Evolutionary conservation across 2,113 vertebrate genomes (phyloP), one percentile per base, ranked within the genome.

Genomic region (Strix uralensis): DNA sequence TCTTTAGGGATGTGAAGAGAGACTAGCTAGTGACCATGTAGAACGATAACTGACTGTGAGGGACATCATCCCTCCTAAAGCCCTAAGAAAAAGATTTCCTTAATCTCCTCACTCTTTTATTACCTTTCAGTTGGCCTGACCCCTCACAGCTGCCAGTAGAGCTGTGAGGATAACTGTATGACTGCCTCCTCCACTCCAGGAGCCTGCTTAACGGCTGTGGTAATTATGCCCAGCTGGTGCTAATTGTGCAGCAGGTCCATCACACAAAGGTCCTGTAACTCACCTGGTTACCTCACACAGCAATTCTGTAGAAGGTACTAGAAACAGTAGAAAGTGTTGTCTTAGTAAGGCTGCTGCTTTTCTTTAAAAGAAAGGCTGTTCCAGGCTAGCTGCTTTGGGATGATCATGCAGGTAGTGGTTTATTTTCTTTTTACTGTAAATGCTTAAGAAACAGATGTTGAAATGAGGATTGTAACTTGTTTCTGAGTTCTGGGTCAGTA

Each of bases 401-500:
- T 14, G 5, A 3, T 9, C 1, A 0, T 8, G 3, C 18, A 90
- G 66, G 61, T 46, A 52, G 10, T 1, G 7, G 1, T n/a, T 49
- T 49, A 1, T 38, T 42, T 81, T 73, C 1, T 13, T 47, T 73
- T 63, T 47, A 7, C 8, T 25, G 2, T 2, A 4, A 26, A 2
- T 19, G 9, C 2, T 51, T 21, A 20, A 13, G 32, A 19, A 25
- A 5, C 0, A 2, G 49, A 2, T 10, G 3, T 11, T 34, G n/a
- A 25, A 2, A 2, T 7, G 2, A 19, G 10, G 23, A 0, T 9
- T 57, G 20, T 25, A 3, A 5, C 54, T 58, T 11, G 2, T 0
- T 15, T 1, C 0, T 21, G 19, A 0, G 25, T 55, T 30, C 3
- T 59, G 16, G 4, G 3, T 4, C 0, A 2, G 2, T 18, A 1